Evolutionary conservation across 2,797 vertebrate species (phyloP).

Genomic region (Falco peregrinus): DNA sequence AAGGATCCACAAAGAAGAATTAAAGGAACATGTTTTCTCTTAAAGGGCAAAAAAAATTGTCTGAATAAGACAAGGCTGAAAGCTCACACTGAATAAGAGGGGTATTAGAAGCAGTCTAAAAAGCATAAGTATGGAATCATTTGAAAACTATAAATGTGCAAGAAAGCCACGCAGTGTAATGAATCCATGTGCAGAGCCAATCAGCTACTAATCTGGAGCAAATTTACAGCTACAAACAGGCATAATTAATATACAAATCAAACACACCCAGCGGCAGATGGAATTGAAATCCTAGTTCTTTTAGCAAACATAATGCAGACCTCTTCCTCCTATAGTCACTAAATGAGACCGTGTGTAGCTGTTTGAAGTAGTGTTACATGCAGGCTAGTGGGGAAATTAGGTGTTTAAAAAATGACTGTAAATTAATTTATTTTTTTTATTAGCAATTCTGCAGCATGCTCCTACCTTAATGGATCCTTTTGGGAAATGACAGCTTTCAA

Average conservation of each 20-base stretch:
- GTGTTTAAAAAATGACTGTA: slow-evolving; percentile 32
- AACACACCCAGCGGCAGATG: slow-evolving; percentile 46
- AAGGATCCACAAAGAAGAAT: background rate
- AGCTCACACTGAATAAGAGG: background rate
- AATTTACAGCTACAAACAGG: slow-evolving; percentile 64
- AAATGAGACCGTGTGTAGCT: slow-evolving; percentile 55
- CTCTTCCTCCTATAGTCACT: slow-evolving; percentile 35
- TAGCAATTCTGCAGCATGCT: background rate
- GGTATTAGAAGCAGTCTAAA: slow-evolving; percentile 20
- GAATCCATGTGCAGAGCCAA: background rate
- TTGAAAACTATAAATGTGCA: slow-evolving; percentile 12
- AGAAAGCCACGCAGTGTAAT: background rate
- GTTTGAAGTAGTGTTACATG: slow-evolving; percentile 52
- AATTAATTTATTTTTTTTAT: background rate
- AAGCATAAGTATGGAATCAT: background rate
- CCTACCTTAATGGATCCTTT: background rate
- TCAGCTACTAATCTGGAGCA: slow-evolving; percentile 58
- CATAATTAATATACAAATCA: slow-evolving; percentile 68
- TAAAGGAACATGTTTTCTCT: background rate
- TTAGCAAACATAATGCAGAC: slow-evolving; percentile 40
- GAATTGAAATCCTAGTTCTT: slow-evolving; percentile 46
- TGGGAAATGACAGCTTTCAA: background rate
- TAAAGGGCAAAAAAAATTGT: background rate
- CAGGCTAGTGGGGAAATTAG: slow-evolving; percentile 10
- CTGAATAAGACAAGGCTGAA: slow-evolving; percentile 14